Conservation (phyloP, 2,113 vertebrate genomes). For the Lophius piscatorius region DNA sequence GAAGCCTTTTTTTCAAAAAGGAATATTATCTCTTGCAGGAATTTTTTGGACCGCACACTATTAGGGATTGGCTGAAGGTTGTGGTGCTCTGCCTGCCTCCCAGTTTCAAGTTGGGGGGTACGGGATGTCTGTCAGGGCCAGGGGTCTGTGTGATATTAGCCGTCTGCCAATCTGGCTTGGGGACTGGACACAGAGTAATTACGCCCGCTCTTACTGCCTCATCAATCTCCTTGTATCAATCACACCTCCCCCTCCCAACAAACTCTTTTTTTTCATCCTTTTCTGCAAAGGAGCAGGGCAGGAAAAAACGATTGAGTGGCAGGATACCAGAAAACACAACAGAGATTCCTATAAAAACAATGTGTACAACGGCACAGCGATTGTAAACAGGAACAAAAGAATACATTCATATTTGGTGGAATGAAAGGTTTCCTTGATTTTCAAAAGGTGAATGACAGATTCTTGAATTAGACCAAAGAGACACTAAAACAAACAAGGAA, state of each 20-base stretch:
- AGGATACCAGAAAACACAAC: constrained; percentile 66
- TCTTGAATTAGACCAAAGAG: constrained; percentile 5
- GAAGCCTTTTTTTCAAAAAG: constrained; percentile 64
- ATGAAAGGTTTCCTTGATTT: not conserved
- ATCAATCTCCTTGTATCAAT: constrained; percentile 84
- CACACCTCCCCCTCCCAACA: constrained; percentile 33
- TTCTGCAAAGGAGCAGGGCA: constrained; percentile 56
- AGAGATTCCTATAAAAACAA: constrained; percentile 40
- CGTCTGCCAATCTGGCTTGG: constrained; percentile 85
- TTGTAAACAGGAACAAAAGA: not conserved
- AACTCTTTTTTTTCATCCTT: constrained; percentile 71
- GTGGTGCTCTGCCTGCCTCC: constrained; percentile 65
- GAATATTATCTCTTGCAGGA: constrained; percentile 74
- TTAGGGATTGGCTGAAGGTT: constrained; percentile 68
- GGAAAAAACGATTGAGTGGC: constrained; percentile 69
- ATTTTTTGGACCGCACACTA: constrained; percentile 75
- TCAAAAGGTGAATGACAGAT: not conserved
- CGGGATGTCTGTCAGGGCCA: constrained; percentile 78
- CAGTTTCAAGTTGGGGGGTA: constrained; percentile 59
- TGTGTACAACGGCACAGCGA: too few species aligned
- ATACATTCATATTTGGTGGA: not conserved
- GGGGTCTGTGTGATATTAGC: constrained; percentile 86
- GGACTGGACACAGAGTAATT: constrained; percentile 86
- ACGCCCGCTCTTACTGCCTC: constrained; percentile 85
- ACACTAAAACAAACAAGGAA: constrained; percentile 7